Evolutionary conservation across 2,888 invertebrate species (phyloP).

Genomic region (Pardosa pseudoannulata): DNA sequence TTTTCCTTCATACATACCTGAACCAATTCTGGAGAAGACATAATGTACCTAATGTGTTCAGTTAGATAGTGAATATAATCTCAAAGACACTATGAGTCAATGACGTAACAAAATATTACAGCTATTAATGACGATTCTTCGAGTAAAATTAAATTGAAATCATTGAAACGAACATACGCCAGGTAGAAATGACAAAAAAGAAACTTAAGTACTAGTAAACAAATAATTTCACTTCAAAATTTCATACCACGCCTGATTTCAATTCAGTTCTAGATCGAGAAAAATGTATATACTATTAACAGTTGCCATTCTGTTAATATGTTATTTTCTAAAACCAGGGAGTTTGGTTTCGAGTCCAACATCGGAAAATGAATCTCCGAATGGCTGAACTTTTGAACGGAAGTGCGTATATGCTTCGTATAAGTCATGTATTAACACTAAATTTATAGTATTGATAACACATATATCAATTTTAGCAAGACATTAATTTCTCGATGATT

Average conservation of each 20-base stretch:
- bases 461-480: too few relatives aligned
- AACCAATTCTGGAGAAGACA: not conserved
- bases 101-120: not conserved
- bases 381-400: too few relatives aligned
- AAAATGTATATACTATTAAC: not conserved
- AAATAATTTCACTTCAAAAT: slow-evolving; percentile 28
- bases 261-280: slow-evolving; percentile 57
- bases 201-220: slow-evolving; percentile 12
- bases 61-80: not conserved
- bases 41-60: not conserved
- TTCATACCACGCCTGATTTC: slow-evolving; percentile 62
- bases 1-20: slow-evolving; percentile 22
- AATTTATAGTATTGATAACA: too few relatives aligned
- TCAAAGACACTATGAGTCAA: not conserved
- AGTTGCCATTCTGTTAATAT: too few relatives aligned
- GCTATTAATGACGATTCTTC: not conserved
- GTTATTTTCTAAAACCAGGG: too few relatives aligned
- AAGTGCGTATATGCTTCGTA: too few relatives aligned
- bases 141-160: not conserved
- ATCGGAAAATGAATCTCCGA: too few relatives aligned
- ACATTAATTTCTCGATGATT: too few relatives aligned
- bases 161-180: not conserved
- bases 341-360: too few relatives aligned
- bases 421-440: too few relatives aligned
- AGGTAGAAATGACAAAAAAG: not conserved